Evolutionary conservation across 2,113 vertebrate genomes (phyloP), one percentile per base, ranked within the genome.

Genomic region (Mungos mungo): DNA sequence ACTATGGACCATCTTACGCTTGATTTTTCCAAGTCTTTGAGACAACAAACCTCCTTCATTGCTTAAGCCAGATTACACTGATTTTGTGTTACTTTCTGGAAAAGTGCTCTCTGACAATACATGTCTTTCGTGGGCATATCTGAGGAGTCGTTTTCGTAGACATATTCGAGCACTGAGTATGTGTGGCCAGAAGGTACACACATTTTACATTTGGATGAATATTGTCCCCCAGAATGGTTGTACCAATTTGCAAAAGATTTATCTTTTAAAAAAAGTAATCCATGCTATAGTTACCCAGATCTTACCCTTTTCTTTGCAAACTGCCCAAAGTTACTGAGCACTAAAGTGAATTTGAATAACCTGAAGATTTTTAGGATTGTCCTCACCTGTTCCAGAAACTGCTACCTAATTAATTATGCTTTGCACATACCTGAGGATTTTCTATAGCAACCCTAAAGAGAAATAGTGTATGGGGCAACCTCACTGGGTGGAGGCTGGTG

Each of bases 291-390:
- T 94, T 95, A 65, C 9, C 35, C 35, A 87, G 52, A 76, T 94
- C 12, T 76, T 92, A 95, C 29, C 68, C 13, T 90, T 83, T 57
- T 89, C 87, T 87, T 71, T 86, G 81, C 3, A 85, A 97, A 92
- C 66, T 79, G 7, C 9, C 60, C 72, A 79, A 1, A 25, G 5
- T 29, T 69, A 85, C 77, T 77, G 68, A 92, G 29, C 45, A 68
- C 88, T 77, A 88, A 69, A 29, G 60, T 94, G 80, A 95, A 57
- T 57, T 81, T 65, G 68, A 95, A 96, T 76, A 95, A 92, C 47
- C 23, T 60, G 74, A 95, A 74, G 9, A 2, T 27, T 81, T 86
- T 92, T 52, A 31, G 63, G 57, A 65, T 74, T 29, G 47, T 87
- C 23, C 72, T 82, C 92, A 68, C 47, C 54, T 86, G 12, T 82